Conservation (phyloP, 2,797 vertebrate genomes). For the Coracias cyanogaster region DNA sequence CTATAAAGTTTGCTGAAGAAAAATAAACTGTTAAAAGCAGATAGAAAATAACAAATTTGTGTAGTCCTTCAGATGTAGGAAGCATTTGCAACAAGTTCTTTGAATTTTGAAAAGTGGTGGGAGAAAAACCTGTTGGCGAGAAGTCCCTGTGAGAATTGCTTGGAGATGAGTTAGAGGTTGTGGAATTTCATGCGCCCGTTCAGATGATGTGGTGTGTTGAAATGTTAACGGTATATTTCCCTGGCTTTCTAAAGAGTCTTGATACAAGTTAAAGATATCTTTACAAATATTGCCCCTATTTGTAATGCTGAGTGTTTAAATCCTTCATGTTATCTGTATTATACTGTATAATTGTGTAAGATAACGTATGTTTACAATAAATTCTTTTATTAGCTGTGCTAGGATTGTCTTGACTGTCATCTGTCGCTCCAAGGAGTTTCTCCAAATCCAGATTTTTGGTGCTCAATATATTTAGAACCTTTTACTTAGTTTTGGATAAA, state of each 20-base stretch:
- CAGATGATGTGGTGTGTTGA: not conserved
- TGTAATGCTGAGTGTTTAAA: conserved; percentile 61
- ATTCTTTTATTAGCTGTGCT: conserved; percentile 75
- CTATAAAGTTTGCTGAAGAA: conserved; percentile 33
- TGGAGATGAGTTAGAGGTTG: not conserved
- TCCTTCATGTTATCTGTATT: conserved; percentile 72
- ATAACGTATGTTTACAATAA: conserved; percentile 79
- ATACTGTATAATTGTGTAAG: conserved; percentile 79
- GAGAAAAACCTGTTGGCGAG: not conserved
- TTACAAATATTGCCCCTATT: not conserved
- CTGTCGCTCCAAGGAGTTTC: not conserved
- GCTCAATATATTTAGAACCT: not conserved
- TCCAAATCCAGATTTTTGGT: not conserved
- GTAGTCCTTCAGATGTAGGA: conserved; percentile 38
- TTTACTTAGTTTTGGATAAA: not conserved
- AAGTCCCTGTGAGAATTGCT: conserved; percentile 18
- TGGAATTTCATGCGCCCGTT: not conserved
- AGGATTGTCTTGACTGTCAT: conserved; percentile 9
- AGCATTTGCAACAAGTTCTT: not conserved
- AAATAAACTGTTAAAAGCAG: conserved; percentile 17
- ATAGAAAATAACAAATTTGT: conserved; percentile 18
- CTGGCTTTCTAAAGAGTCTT: conserved; percentile 49
- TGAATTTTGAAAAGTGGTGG: not conserved
- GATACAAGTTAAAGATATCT: conserved; percentile 25
- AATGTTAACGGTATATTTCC: not conserved